phyloP scores from a whole-genome alignment of 1,140 invertebrate species.

The Agraylea sexmaculata region DNA sequence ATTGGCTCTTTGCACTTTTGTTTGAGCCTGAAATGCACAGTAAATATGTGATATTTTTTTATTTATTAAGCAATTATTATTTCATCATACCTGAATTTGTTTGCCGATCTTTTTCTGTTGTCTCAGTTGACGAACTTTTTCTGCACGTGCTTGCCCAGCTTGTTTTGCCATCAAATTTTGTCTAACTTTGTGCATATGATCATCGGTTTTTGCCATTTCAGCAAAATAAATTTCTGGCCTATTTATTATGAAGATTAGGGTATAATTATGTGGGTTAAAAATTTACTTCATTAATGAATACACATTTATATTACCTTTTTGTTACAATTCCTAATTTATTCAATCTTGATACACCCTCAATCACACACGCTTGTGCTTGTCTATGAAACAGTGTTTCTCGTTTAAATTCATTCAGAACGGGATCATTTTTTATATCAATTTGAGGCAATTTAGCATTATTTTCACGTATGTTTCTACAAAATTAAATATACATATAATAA shows the following conservation, averaged over 20 bases:
- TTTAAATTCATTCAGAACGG: conserved; percentile 86
- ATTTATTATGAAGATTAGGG: conserved; percentile 17
- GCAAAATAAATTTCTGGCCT: conserved; percentile 95
- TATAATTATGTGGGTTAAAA: no score
- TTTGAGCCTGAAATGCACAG: conserved; percentile 55
- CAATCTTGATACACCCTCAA: conserved; percentile 64
- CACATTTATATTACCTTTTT: conserved; percentile 37
- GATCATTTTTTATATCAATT: conserved; percentile 56
- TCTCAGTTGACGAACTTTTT: conserved; percentile 80
- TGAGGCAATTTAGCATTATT: conserved; percentile 56
- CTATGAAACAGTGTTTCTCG: conserved; percentile 83
- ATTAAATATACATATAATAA: conserved; percentile 1
- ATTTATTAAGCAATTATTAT: not conserved
- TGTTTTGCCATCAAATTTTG: conserved; percentile 77
- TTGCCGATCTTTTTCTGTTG: conserved; percentile 89
- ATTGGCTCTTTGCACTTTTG: conserved; percentile 61
- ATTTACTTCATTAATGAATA: not conserved
- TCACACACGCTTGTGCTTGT: conserved; percentile 79
- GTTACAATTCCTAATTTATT: conserved; percentile 66
- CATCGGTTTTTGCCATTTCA: conserved; percentile 96
- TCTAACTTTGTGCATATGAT: conserved; percentile 94
- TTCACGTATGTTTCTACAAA: conserved; percentile 37
- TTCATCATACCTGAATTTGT: conserved; percentile 47
- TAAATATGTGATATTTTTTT: conserved; percentile 1
- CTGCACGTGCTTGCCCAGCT: conserved; percentile 66